A percentile compares a stretch with the other conserved stretches of the same genome.
These are phyloP conservation scores for Talpa occidentalis DNA, from an alignment of 2,113 vertebrate genomes.

Conservation along the genomic window DNA sequence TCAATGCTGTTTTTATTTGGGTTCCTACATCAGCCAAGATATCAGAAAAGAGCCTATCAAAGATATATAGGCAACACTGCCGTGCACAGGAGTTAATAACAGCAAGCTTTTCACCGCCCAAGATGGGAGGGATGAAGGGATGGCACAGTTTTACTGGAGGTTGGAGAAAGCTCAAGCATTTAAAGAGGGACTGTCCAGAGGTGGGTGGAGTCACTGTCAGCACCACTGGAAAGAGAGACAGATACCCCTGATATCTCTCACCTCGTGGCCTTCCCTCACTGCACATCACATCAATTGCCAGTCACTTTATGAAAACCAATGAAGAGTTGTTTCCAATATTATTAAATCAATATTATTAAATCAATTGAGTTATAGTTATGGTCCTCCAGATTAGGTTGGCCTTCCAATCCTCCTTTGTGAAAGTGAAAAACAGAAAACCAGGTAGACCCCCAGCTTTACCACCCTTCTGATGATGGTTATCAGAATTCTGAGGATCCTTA, in stretches of 20 bases:
- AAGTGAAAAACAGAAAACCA: neutral
- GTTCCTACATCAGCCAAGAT: neutral
- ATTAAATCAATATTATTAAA: neutral
- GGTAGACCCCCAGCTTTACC: neutral
- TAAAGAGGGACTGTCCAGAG: neutral
- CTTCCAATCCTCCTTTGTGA: neutral
- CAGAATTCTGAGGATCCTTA: neutral
- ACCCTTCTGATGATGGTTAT: neutral
- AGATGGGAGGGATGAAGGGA: neutral
- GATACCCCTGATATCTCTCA: neutral
- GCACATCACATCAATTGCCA: neutral
- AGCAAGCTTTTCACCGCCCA: neutral
- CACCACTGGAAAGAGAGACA: neutral
- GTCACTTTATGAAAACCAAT: neutral
- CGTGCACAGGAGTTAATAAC: neutral
- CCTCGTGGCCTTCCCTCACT: neutral
- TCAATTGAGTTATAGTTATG: neutral
- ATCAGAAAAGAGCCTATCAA: neutral
- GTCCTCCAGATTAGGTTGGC: no score
- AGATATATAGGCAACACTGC: neutral
- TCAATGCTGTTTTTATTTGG: neutral
- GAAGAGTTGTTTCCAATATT: neutral
- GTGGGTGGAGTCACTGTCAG: neutral
- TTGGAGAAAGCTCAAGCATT: rapidly evolving
- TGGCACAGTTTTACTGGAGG: neutral